Percentiles rank a stretch among this genome's conserved stretches.
These are phyloP conservation scores for Ernsta delagoae DNA, from an alignment of 2,888 invertebrate species.

Conservation along the genomic window DNA sequence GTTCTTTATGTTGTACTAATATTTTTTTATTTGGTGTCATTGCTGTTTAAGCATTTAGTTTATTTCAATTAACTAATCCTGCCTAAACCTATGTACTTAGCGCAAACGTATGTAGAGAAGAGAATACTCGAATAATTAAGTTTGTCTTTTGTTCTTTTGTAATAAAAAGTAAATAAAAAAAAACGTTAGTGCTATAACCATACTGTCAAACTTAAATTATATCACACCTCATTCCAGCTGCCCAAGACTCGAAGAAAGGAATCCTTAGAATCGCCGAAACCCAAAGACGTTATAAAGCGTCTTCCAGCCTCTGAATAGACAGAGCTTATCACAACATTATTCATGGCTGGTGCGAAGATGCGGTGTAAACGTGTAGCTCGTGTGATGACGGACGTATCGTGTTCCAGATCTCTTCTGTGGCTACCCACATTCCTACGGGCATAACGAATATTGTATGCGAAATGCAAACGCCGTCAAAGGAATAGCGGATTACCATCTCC, in stretches of 20 bases:
- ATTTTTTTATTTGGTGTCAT: too few relatives aligned
- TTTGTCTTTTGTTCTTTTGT: too few relatives aligned
- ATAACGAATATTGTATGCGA: slow-evolving; percentile 34
- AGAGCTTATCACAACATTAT: slow-evolving; percentile 62
- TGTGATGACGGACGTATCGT: slow-evolving; percentile 76
- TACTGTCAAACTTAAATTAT: not conserved
- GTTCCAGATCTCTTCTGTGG: slow-evolving; percentile 67
- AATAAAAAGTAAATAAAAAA: not conserved
- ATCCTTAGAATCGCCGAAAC: slow-evolving; percentile 28
- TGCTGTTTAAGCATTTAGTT: too few relatives aligned
- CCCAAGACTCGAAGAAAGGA: slow-evolving; percentile 2
- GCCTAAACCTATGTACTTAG: too few relatives aligned
- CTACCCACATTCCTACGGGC: slow-evolving; percentile 32
- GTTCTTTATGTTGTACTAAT: too few relatives aligned
- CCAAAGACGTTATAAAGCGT: slow-evolving; percentile 12
- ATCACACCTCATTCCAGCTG: not conserved
- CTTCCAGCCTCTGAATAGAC: slow-evolving; percentile 44
- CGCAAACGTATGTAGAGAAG: too few relatives aligned
- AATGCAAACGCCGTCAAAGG: slow-evolving; percentile 31
- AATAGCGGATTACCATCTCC: slow-evolving; percentile 38
- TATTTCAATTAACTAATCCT: too few relatives aligned
- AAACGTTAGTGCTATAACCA: not conserved
- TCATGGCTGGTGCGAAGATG: slow-evolving; percentile 77
- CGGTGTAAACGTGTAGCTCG: slow-evolving; percentile 51
- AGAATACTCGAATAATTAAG: too few relatives aligned